Conservation (phyloP, 2,888 invertebrate genomes). For the Criorhina ranunculi region DNA sequence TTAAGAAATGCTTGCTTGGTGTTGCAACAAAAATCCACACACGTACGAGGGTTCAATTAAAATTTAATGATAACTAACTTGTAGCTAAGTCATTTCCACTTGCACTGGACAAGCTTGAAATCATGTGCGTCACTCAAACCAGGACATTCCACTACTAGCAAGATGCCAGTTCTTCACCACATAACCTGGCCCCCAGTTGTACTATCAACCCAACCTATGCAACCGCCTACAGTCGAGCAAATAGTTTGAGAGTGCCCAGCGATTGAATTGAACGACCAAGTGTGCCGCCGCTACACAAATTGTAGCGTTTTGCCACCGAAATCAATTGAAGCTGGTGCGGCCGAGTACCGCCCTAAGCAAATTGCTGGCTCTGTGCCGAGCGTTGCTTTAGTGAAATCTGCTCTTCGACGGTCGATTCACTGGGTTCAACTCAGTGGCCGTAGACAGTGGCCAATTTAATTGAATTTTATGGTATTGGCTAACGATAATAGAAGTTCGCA, state of each 20-base stretch:
- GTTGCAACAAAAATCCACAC: slow-evolving; percentile 36
- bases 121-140: slow-evolving; percentile 28
- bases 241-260: slow-evolving; percentile 29
- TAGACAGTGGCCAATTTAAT: slow-evolving; percentile 69
- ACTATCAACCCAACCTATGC: slow-evolving; percentile 47
- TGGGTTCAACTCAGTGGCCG: slow-evolving; percentile 46
- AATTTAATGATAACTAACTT: slow-evolving; percentile 55
- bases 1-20: slow-evolving; percentile 7
- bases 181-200: slow-evolving; percentile 15
- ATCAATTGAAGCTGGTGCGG: slow-evolving; percentile 61
- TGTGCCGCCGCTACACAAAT: slow-evolving; percentile 51
- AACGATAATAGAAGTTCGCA: slow-evolving; percentile 54
- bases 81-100: slow-evolving; percentile 26
- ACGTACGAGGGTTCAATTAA: slow-evolving; percentile 45
- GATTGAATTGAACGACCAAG: slow-evolving; percentile 62
- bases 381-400: slow-evolving; percentile 46
- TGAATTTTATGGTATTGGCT: slow-evolving; percentile 73
- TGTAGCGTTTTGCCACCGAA: slow-evolving; percentile 72
- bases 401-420: slow-evolving; percentile 28
- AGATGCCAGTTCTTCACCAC: slow-evolving; percentile 38
- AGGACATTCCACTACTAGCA: slow-evolving; percentile 34
- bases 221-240: slow-evolving; percentile 48
- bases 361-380: slow-evolving; percentile 36
- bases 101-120: slow-evolving; percentile 18
- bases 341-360: slow-evolving; percentile 62